phyloP scores from a whole-genome alignment of 1,140 invertebrate genomes.

The Microplitis mediator region DNA sequence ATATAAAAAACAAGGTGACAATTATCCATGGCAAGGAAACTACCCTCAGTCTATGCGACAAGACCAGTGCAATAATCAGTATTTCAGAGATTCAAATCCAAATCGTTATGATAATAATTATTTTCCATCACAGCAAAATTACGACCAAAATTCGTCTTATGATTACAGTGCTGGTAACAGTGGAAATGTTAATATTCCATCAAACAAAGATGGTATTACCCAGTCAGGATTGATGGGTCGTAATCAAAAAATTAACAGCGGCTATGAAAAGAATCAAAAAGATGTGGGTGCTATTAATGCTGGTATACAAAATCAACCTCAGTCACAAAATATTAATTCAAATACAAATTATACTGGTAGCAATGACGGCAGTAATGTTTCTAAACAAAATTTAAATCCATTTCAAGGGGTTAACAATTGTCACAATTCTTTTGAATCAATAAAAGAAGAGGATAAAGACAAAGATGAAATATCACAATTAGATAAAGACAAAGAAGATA shows the following conservation, averaged over 20 bases:
- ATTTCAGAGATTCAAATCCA: conserved; percentile 44
- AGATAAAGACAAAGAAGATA: conserved; percentile 66
- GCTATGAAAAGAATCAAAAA: conserved; percentile 41
- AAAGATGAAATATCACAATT: conserved; percentile 57
- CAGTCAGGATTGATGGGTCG: conserved; percentile 26
- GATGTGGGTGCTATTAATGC: conserved; percentile 36
- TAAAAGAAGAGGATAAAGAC: conserved; percentile 48
- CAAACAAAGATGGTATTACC: conserved; percentile 30
- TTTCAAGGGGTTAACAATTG: conserved; percentile 28
- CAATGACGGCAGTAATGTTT: conserved; percentile 15
- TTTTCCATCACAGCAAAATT: conserved; percentile 48
- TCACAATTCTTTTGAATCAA: conserved; percentile 46
- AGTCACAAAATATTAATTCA: conserved; percentile 38
- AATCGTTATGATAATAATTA: conserved; percentile 55
- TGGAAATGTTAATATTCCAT: conserved; percentile 33
- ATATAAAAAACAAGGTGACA: conserved; percentile 43
- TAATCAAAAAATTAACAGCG: conserved; percentile 18
- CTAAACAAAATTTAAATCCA: conserved; percentile 16
- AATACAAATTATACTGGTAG: conserved; percentile 29
- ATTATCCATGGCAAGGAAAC: conserved; percentile 51
- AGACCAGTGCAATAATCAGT: conserved; percentile 50
- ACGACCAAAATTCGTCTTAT: conserved; percentile 45
- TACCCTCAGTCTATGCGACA: conserved; percentile 46
- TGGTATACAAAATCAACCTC: conserved; percentile 42
- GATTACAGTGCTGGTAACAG: conserved; percentile 42